Percentiles rank a stretch among this genome's conserved stretches.
Conservation (phyloP, 2,888 invertebrate species). For the Marasmarcha lunaedactyla region DNA sequence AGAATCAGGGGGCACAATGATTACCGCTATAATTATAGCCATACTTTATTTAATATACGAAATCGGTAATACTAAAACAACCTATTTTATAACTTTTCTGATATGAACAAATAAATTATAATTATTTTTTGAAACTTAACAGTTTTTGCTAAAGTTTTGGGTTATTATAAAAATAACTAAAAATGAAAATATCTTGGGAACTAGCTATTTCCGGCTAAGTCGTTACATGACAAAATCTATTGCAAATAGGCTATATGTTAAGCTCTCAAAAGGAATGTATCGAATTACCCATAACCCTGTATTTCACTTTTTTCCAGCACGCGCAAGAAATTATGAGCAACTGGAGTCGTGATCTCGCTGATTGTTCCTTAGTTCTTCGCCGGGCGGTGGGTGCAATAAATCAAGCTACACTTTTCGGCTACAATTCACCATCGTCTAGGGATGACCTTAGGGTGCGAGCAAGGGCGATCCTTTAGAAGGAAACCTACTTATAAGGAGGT, state of each 20-base stretch:
- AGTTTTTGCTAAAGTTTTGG: too few relatives aligned
- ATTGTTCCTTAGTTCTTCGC: constrained; percentile 78
- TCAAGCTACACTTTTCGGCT: constrained; percentile 80
- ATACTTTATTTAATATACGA: too few relatives aligned
- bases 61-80: too few relatives aligned
- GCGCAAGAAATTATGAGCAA: constrained; percentile 76
- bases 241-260: background rate
- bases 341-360: constrained; percentile 76
- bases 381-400: constrained; percentile 81
- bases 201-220: too few relatives aligned
- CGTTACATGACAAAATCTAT: too few relatives aligned
- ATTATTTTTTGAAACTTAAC: too few relatives aligned
- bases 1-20: too few relatives aligned
- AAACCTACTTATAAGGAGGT: constrained; percentile 86
- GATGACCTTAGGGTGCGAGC: constrained; percentile 74
- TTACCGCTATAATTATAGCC: too few relatives aligned
- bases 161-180: too few relatives aligned
- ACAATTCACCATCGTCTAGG: constrained; percentile 74
- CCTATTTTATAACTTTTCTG: too few relatives aligned
- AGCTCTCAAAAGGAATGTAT: background rate
- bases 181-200: too few relatives aligned
- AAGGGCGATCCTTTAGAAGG: constrained; percentile 86
- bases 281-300: background rate
- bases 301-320: constrained; percentile 69
- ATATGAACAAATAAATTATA: too few relatives aligned